phyloP scores from a whole-genome alignment of 2,113 vertebrate species.

The Onychostruthus taczanowskii region DNA sequence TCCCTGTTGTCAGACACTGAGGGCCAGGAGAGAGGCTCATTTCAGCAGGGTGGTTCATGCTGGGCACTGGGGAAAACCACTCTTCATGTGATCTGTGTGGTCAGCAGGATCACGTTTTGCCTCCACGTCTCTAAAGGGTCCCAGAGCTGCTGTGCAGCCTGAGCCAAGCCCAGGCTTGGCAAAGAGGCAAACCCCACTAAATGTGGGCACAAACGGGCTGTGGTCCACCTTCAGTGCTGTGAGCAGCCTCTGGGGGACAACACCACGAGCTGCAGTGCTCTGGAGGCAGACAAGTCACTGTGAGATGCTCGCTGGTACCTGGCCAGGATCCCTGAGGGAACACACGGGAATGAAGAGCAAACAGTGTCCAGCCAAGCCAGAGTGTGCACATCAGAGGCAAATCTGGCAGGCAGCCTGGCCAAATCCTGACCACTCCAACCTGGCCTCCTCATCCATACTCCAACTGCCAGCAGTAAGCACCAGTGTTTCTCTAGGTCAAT shows the following conservation, averaged over 20 bases:
- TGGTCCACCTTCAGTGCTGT: background rate
- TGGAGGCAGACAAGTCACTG: background rate
- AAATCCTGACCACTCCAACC: background rate
- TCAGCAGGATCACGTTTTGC: background rate
- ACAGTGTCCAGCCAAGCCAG: background rate
- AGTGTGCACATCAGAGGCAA: background rate
- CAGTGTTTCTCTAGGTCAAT: background rate
- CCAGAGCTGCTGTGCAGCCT: background rate
- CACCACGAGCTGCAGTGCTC: background rate
- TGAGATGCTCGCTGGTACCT: background rate
- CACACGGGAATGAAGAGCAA: rapidly evolving
- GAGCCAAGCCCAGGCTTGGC: background rate
- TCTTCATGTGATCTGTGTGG: background rate
- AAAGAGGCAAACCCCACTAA: background rate
- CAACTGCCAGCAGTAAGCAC: background rate
- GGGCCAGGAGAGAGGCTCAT: background rate
- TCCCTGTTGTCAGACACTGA: background rate
- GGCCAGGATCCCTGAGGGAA: background rate
- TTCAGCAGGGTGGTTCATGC: background rate
- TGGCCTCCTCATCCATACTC: background rate
- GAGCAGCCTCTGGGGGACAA: background rate
- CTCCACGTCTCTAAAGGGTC: background rate
- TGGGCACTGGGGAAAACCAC: background rate
- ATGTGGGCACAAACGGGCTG: background rate
- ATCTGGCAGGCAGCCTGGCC: background rate